A percentile compares a stretch with the other conserved stretches of the same genome.
Evolutionary conservation across 64 coral and sea anemone species (phyloP).

Genomic region (Pocillopora damicornis): DNA sequence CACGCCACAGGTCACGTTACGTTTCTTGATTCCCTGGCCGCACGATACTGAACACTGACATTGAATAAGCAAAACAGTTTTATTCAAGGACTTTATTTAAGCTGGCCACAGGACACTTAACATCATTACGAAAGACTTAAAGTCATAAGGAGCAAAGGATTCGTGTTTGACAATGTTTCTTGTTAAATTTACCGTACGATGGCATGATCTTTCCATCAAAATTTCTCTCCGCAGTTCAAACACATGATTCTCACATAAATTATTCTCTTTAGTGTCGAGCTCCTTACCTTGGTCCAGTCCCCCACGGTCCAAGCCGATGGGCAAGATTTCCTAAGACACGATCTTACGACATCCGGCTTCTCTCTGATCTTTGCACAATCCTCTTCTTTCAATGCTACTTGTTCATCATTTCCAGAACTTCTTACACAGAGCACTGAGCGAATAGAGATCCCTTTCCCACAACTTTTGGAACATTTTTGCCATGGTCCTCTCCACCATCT

Average conservation of each 20-base stretch:
- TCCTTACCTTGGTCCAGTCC: slow-evolving; percentile 63
- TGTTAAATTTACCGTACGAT: too few relatives aligned
- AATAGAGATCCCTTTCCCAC: slow-evolving; percentile 76
- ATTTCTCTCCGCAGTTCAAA: too few relatives aligned
- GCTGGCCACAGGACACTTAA: too few relatives aligned
- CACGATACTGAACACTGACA: slow-evolving; percentile 75
- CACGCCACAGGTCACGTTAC: slow-evolving; percentile 61
- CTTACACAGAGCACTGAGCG: slow-evolving; percentile 89
- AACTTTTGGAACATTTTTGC: slow-evolving; percentile 84
- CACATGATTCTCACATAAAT: too few relatives aligned
- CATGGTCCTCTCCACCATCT: slow-evolving; percentile 91
- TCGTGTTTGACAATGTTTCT: too few relatives aligned
- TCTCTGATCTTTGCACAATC: slow-evolving; percentile 35
- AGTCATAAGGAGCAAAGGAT: too few relatives aligned
- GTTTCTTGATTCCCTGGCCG: slow-evolving; percentile 73
- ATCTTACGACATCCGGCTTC: slow-evolving; percentile 39
- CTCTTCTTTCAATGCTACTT: slow-evolving; percentile 71
- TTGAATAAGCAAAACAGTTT: not conserved
- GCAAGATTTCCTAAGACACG: slow-evolving; percentile 51
- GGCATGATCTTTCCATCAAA: too few relatives aligned
- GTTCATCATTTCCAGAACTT: slow-evolving; percentile 78
- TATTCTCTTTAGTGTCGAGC: not conserved
- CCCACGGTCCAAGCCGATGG: slow-evolving; percentile 67
- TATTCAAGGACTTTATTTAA: not conserved
- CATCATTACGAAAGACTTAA: too few relatives aligned